Evolutionary conservation across 2,888 invertebrate species (phyloP).

Genomic region (Ypsolopha scabrella): DNA sequence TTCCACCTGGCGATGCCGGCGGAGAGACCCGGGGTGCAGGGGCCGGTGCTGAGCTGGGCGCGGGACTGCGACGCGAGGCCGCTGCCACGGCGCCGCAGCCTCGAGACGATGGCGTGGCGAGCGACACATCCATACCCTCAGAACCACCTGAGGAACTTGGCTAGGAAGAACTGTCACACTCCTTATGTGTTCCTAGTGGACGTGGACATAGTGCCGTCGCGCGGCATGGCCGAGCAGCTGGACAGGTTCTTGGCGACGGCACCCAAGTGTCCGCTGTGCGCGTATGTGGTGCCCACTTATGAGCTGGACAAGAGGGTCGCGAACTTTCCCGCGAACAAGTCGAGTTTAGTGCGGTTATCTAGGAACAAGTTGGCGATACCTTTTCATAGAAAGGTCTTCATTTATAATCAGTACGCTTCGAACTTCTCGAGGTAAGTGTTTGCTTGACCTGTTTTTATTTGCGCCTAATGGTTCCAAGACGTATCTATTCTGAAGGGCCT

Average conservation of each 20-base stretch:
- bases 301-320: conserved; percentile 83
- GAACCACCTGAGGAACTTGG: conserved; percentile 89
- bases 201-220: conserved; percentile 88
- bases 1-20: conserved; percentile 82
- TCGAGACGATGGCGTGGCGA: conserved; percentile 79
- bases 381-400: conserved; percentile 92
- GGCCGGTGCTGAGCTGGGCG: conserved; percentile 66
- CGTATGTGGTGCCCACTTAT: conserved; percentile 91
- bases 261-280: conserved; percentile 76
- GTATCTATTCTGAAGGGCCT: neutral
- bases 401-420: conserved; percentile 92
- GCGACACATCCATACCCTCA: conserved; percentile 86
- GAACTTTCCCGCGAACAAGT: conserved; percentile 84
- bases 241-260: conserved; percentile 75
- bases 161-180: conserved; percentile 86
- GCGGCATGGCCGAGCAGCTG: conserved; percentile 76
- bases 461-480: neutral
- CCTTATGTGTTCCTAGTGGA: conserved; percentile 87
- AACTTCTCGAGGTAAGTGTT: conserved; percentile 83
- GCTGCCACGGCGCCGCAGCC: conserved; percentile 71
- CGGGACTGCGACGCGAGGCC: conserved; percentile 79
- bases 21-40: conserved; percentile 73
- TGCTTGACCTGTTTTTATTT: neutral
- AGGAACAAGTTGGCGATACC: conserved; percentile 86
- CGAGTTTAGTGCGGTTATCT: conserved; percentile 80